phyloP scores from a whole-genome alignment of 2,113 vertebrate genomes.

The Polyodon spathula region DNA sequence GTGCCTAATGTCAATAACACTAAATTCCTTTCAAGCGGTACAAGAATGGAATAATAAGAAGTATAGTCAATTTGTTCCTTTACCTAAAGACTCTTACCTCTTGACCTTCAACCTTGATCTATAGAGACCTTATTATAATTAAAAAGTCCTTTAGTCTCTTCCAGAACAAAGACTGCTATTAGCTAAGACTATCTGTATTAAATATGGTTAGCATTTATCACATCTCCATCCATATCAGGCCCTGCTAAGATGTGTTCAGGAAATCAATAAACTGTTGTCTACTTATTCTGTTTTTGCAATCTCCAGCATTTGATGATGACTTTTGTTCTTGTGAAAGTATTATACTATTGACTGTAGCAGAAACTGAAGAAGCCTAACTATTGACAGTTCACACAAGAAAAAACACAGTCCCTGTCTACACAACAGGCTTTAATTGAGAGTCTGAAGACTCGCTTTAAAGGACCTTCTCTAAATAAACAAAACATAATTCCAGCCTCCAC shows the following conservation, averaged over 20 bases:
- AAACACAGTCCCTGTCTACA: too few species aligned
- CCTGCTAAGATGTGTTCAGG: background rate
- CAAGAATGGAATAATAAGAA: background rate
- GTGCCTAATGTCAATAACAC: background rate
- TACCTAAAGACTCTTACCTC: background rate
- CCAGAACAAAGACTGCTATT: background rate
- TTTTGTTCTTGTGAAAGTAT: too few species aligned
- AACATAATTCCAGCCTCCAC: too few species aligned
- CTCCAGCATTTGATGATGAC: too few species aligned
- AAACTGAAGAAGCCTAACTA: too few species aligned
- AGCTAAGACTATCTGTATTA: background rate
- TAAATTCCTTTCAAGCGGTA: background rate
- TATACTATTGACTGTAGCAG: too few species aligned
- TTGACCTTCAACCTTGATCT: background rate
- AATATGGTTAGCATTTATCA: slow-evolving; percentile 6
- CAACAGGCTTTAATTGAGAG: too few species aligned
- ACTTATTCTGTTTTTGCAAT: background rate
- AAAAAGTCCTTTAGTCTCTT: background rate
- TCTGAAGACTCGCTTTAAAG: too few species aligned
- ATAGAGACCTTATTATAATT: background rate
- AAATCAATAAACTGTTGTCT: background rate
- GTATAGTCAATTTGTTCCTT: background rate
- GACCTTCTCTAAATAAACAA: too few species aligned
- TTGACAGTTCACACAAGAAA: too few species aligned
- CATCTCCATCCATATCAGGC: background rate